These are phyloP conservation scores for Rhabdophis nuchalis DNA, from an alignment of 2,797 vertebrate species.

Conservation along the genomic window DNA sequence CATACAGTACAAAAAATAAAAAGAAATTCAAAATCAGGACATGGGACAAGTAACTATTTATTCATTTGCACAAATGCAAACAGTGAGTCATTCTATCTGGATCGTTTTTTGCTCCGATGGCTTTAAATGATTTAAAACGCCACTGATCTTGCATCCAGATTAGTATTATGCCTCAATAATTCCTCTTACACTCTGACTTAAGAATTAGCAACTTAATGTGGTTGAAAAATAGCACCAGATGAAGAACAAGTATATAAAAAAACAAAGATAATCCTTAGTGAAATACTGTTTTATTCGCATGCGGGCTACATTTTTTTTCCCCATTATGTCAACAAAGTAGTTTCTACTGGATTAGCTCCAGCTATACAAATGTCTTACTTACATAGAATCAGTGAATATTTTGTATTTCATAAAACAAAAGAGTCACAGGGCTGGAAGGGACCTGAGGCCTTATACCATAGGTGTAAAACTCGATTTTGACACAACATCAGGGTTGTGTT, in stretches of 20 bases:
- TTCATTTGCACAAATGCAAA: neutral
- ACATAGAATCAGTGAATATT: neutral
- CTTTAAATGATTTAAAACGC: neutral
- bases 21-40: neutral
- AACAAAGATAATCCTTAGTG: neutral
- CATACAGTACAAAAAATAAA: neutral
- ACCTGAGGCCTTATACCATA: too few relatives aligned
- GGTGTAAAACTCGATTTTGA: too few relatives aligned
- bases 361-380: neutral
- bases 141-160: neutral
- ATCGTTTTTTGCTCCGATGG: neutral
- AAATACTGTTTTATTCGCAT: neutral
- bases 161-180: neutral
- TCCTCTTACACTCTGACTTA: neutral
- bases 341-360: neutral
- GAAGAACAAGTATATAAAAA: neutral
- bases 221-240: neutral
- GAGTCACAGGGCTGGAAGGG: too few relatives aligned
- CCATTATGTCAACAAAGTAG: neutral
- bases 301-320: neutral
- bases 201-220: neutral
- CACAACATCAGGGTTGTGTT: too few relatives aligned
- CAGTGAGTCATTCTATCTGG: neutral
- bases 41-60: neutral
- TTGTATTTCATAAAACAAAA: neutral